Base-by-base conservation (phyloP, 2,888 invertebrate genomes). In the Thumatha senex region DNA sequence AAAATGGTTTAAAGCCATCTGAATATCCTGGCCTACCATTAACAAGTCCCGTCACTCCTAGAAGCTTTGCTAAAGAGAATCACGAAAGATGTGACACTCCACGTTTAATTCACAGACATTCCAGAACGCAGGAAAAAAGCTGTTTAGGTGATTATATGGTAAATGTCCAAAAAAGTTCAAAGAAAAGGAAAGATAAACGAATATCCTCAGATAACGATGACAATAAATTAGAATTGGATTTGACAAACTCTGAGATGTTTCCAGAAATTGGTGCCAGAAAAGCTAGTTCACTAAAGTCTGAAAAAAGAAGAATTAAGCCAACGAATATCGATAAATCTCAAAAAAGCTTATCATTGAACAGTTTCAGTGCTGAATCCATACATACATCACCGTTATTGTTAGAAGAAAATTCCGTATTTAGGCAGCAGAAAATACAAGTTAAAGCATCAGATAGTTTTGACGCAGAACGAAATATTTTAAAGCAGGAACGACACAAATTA, bases 221-320 rank as follows among this genome's bases (percentile, higher is more conserved):
- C 0, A 56, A 54, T 12, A 84, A 81, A 57, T 34, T 72, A 0
- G 82, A 84, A 14, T 58, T 90, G 10, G 89, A 92, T 69, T 63
- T 92, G 31, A 84, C 83, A 12, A 89, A 82, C 48, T 83, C 85
- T 0, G 88, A 89, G 8, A 78, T 84, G 55, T 91, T 91, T 56
- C 92, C 92, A 0, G 89, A 89, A 49, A 89, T 92, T 1, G 87
- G 89, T 12, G 78, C 84, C 0, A 76, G 89, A 36, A 86, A 87
- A 57, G 72, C 87, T 0, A 88, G 73, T 31, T 89, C 87, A 0
- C 61, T 89, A 12, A 66, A 77, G 9, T 82, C 84, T 0, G 89
- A 86, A 18, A 80, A 80, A 54, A 62, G 82, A 0, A 74, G 93
- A 54, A 93, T 93, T 1, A 93, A 93, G 56, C 93, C 93, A 0